Evolutionary conservation across 2,888 invertebrate species (phyloP), one percentile per base, ranked within the genome.

Genomic region (Eutolmus rufibarbis): DNA sequence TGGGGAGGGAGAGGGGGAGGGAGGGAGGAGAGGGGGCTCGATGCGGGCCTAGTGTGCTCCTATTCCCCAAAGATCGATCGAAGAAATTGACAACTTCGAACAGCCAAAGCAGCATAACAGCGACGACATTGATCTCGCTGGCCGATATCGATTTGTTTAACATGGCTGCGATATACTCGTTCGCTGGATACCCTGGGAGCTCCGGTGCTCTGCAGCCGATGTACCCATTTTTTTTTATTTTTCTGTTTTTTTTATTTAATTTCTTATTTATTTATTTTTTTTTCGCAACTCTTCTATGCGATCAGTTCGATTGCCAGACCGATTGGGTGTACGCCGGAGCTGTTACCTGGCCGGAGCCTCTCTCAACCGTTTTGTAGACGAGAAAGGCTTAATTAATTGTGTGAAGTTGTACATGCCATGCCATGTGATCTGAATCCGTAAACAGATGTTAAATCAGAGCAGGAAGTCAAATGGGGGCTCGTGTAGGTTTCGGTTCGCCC

Each of bases 351-450:
- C 46, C 31, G 23, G 19, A 5, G 23, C 40, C 76, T 43, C 74
- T 74, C 74, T 43, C 74, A 46, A 85, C 74, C 85, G 85, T 85
- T 85, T 85, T 85, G 85, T 85, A 86, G 89, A 88, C 89, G 89
- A 89, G 89, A 89, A 89, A 90, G 89, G 89, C 89, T 90, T 89
- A 90, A 90, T 90, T 89, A 90, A 90, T 90, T 90, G 89, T 90
- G 89, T 89, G 89, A 90, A 90, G 89, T 89, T 89, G 89, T 89
- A 89, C 89, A 89, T 89, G 89, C 86, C 88, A 87, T 88, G 88
- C 89, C 88, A 89, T 89, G 89, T 89, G 89, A 89, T 89, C 89
- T 89, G 89, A 89, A 89, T 89, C 89, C 89, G 89, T 86, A 89
- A 89, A 89, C 89, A 89, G 89, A 90, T 89, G 89, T 89, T 89